These are phyloP conservation scores for Hymenopus coronatus DNA, from an alignment of 2,888 invertebrate species.

Conservation along the genomic window DNA sequence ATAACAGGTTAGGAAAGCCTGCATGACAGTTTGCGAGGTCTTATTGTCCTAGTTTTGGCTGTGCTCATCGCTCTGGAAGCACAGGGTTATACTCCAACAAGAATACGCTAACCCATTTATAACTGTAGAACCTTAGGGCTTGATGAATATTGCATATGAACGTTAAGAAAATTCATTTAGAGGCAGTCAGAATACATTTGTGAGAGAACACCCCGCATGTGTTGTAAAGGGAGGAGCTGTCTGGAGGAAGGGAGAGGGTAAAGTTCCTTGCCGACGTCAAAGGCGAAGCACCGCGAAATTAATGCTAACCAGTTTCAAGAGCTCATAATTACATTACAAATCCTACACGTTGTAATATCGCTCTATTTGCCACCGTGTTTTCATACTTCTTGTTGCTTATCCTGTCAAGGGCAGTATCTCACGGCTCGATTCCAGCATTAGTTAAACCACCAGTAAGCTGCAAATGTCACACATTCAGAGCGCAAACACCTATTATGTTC, in stretches of 20 bases:
- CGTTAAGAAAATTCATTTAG: not conserved
- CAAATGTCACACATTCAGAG: too few species aligned
- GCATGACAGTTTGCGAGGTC: not conserved
- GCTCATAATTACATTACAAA: not conserved
- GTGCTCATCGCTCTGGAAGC: not conserved
- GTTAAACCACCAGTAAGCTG: too few species aligned
- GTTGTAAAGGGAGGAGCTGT: not conserved
- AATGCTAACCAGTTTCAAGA: not conserved
- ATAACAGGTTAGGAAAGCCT: too few species aligned
- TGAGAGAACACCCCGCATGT: not conserved
- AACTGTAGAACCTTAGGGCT: not conserved
- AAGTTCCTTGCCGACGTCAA: not conserved
- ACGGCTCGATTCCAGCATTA: too few species aligned
- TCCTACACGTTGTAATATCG: not conserved
- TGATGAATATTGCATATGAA: not conserved
- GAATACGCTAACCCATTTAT: not conserved
- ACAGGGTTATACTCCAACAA: not conserved
- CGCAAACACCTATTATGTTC: too few species aligned
- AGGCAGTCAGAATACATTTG: not conserved
- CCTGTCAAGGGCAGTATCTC: too few species aligned
- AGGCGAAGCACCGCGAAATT: not conserved
- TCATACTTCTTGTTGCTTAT: not conserved
- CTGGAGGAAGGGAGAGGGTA: not conserved
- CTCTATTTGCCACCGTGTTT: not conserved
- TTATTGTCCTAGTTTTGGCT: not conserved